These are phyloP conservation scores for Pipistrellus pygmaeus DNA, from an alignment of 2,797 vertebrate species.

Conservation along the genomic window DNA sequence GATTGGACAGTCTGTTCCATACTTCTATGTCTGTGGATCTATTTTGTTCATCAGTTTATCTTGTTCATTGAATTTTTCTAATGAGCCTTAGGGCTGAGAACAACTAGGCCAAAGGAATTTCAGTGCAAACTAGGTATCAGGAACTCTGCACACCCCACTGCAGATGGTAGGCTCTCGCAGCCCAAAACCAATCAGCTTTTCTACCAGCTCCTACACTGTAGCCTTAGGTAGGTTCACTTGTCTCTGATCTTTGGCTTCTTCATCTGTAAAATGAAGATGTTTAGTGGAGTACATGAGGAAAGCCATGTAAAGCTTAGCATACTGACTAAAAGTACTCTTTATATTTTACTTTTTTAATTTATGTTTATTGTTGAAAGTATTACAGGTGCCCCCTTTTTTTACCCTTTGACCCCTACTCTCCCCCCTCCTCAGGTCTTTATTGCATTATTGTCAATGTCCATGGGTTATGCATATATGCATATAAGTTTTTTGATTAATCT, in stretches of 20 bases:
- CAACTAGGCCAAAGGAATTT: background rate
- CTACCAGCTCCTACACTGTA: background rate
- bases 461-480: no score
- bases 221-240: background rate
- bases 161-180: background rate
- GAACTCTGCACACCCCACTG: background rate
- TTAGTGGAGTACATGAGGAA: background rate
- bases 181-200: background rate
- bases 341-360: background rate
- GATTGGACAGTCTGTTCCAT: no score
- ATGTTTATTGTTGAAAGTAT: no score
- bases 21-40: no score
- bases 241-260: conserved; percentile 1
- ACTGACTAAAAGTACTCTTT: background rate
- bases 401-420: no score
- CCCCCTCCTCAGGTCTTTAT: no score
- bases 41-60: no score
- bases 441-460: no score
- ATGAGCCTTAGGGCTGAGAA: background rate
- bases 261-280: background rate
- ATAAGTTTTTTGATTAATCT: no score
- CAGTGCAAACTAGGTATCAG: background rate
- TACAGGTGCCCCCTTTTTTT: no score
- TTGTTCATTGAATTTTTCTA: background rate
- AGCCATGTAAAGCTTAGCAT: background rate